These are phyloP conservation scores for Lochmaea capreae DNA, from an alignment of 2,888 invertebrate genomes.

Conservation along the genomic window DNA sequence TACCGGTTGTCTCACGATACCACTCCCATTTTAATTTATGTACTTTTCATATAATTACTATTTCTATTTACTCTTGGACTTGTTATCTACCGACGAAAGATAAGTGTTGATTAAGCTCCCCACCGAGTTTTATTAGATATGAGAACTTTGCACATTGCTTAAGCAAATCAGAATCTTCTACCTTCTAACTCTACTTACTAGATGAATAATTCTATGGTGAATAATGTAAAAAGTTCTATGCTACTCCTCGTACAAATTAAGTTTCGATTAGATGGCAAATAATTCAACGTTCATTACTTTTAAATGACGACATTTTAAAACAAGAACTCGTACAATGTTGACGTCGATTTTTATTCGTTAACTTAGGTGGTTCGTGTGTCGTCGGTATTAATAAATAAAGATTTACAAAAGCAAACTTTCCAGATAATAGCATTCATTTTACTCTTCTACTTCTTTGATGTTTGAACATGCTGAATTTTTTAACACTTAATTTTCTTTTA, in stretches of 20 bases:
- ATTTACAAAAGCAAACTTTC: constrained; percentile 56
- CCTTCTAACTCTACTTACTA: neutral
- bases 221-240: constrained; percentile 55
- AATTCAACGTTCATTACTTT: constrained; percentile 59
- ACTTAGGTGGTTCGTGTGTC: constrained; percentile 59
- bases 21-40: too few species aligned
- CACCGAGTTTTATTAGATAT: too few species aligned
- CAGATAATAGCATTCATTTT: constrained; percentile 49
- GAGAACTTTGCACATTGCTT: too few species aligned
- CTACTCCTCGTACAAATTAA: constrained; percentile 52
- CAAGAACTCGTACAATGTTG: constrained; percentile 51
- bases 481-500: constrained; percentile 48
- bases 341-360: constrained; percentile 59
- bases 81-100: too few species aligned
- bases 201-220: neutral
- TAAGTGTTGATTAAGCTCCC: too few species aligned
- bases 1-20: too few species aligned
- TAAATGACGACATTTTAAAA: constrained; percentile 61
- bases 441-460: constrained; percentile 49
- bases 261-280: constrained; percentile 59
- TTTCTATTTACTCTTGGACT: too few species aligned
- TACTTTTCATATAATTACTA: too few species aligned
- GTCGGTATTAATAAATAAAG: constrained; percentile 58
- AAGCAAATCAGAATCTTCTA: too few species aligned
- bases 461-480: constrained; percentile 51